Percentiles rank a stretch among this genome's conserved stretches.
Conservation (phyloP, 2,113 vertebrate species). For the Coryphaenoides rupestris region DNA sequence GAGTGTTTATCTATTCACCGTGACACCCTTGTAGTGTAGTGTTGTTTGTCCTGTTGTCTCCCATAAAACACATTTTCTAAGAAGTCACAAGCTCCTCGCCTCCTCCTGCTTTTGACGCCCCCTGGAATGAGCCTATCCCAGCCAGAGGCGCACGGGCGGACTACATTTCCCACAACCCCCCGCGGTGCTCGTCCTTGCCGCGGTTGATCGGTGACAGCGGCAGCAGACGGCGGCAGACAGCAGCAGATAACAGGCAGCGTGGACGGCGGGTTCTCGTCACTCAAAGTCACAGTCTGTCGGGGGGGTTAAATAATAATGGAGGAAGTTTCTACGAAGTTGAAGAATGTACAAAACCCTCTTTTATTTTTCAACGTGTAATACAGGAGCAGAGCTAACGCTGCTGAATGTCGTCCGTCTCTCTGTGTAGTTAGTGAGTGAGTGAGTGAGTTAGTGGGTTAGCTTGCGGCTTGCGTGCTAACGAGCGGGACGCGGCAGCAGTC, state of each 20-base stretch:
- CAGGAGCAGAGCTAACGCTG: too few species aligned
- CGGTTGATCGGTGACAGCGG: conserved; percentile 32
- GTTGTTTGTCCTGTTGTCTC: too few species aligned
- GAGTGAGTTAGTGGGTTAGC: too few species aligned
- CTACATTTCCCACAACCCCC: conserved; percentile 71
- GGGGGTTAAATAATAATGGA: neutral
- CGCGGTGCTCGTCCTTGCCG: conserved; percentile 35
- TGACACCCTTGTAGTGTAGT: too few species aligned
- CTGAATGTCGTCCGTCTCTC: too few species aligned
- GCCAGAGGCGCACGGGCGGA: neutral
- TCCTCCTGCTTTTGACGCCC: conserved; percentile 42
- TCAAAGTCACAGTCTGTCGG: conserved; percentile 38
- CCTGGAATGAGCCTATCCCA: conserved; percentile 64
- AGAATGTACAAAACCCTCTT: conserved; percentile 1
- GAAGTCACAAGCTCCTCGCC: neutral
- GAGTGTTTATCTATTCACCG: too few species aligned
- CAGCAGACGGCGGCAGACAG: conserved; percentile 14
- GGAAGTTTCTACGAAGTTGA: conserved; percentile 4
- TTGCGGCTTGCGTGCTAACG: too few species aligned
- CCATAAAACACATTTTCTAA: too few species aligned
- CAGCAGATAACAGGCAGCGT: conserved; percentile 33
- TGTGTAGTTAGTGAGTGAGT: too few species aligned
- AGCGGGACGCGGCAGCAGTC: too few species aligned
- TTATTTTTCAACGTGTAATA: too few species aligned
- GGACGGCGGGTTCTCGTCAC: conserved; percentile 23